These are phyloP conservation scores for Trissolcus japonicus DNA, from an alignment of 2,888 invertebrate genomes.

Conservation along the genomic window DNA sequence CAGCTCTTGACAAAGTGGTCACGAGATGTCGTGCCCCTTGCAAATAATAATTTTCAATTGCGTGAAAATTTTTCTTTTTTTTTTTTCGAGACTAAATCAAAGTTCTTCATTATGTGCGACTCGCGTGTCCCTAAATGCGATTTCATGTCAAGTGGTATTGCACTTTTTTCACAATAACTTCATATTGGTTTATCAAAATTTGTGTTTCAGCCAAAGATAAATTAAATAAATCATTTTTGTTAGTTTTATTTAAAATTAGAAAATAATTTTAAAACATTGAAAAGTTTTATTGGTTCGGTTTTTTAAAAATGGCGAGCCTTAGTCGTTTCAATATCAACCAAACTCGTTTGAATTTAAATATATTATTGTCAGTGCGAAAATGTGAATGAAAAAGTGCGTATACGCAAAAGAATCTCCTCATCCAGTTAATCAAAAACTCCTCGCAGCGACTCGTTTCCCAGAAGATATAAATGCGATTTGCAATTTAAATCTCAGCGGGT, in stretches of 20 bases:
- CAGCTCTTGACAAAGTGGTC: conserved; percentile 58
- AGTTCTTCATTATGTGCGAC: conserved; percentile 58
- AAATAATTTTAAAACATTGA: too few species aligned
- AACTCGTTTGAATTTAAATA: conserved; percentile 7
- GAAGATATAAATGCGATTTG: conserved; percentile 33
- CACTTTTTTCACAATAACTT: conserved; percentile 28
- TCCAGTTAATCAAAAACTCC: conserved; percentile 33
- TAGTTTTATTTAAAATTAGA: too few species aligned
- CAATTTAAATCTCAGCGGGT: conserved; percentile 34
- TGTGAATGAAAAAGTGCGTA: conserved; percentile 11
- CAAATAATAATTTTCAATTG: conserved; percentile 55
- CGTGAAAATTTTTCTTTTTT: conserved; percentile 35
- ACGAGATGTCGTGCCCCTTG: conserved; percentile 57
- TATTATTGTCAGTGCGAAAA: conserved; percentile 17
- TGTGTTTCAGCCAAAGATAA: too few species aligned
- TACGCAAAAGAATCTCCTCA: conserved; percentile 13
- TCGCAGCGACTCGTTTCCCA: conserved; percentile 30
- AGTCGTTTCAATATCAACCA: neutral
- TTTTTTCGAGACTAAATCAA: conserved; percentile 61
- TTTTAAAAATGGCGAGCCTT: too few species aligned
- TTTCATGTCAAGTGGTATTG: conserved; percentile 53
- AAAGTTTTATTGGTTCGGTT: too few species aligned
- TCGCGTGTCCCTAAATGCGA: conserved; percentile 64
- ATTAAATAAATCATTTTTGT: too few species aligned
- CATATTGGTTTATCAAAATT: neutral